Evolutionary conservation across 2,888 invertebrate species (phyloP), one percentile per base, ranked within the genome.

Genomic region (Caradrina clavipalpis): DNA sequence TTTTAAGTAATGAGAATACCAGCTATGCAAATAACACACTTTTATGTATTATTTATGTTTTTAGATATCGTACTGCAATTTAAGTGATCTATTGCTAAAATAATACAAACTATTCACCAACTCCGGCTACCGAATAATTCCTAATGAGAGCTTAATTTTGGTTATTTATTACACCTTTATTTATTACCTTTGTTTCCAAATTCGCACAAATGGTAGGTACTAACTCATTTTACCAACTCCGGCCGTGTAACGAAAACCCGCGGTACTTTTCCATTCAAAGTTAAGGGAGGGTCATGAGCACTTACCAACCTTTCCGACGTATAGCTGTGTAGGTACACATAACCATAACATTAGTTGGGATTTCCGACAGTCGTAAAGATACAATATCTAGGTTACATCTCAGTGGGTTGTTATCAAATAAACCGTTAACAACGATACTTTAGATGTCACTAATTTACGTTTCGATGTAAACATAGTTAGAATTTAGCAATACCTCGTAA

Each of bases 341-440:
- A 70, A 57, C 54, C 53, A 55, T 71, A 67, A 67, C 68, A 73
- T 81, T 74, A 72, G 66, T 67, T 51, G 55, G 65, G 60, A 75
- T 78, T 71, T 75, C 66, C 75, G 63, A 74, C 68, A 69, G 61
- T 58, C 78, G 61, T 78, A 62, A 80, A 80, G 60, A 74, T 69
- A 70, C 56, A 68, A 65, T 77, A 74, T 72, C 66, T 69, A 31
- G 60, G 59, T 74, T 72, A 64, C 56, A 71, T 77, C 51, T 60
- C 51, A 66, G 54, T 58, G 54, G 45, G 51, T 57, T 59, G 60
- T 66, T 70, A 75, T 69, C 60, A 69, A 69, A 78, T 78, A 71
- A 69, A 73, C 31, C n/a, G 56, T 47, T 61, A 69, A 63, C 61
- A 59, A 60, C 39, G 13, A 60, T 50, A 63, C 21, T 58, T 69